Conservation (phyloP, 2,113 vertebrate genomes). For the Fulmarus glacialis region DNA sequence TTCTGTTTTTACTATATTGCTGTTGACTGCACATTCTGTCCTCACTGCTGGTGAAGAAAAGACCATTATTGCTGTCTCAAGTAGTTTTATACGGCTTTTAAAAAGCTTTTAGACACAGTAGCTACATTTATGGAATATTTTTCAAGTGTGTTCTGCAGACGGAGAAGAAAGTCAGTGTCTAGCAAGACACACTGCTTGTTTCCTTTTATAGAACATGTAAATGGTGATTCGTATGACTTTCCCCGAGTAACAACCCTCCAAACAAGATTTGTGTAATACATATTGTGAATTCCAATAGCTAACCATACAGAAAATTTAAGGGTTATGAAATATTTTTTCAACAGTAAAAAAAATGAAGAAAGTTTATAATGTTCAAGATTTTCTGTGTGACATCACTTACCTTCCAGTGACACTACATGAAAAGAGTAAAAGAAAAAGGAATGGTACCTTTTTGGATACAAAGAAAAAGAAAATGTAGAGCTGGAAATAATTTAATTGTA, state of each 20-base stretch:
- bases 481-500: neutral
- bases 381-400: neutral
- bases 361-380: neutral
- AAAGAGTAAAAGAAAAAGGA: neutral
- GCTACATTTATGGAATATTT: neutral
- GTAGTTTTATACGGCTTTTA: conserved; percentile 21
- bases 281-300: neutral
- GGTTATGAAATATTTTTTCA: neutral
- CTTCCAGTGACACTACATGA: neutral
- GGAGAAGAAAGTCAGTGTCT: neutral
- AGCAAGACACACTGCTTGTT: neutral
- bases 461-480: neutral
- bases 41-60: neutral
- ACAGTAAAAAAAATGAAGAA: neutral
- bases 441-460: accelerated
- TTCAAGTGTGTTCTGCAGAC: neutral
- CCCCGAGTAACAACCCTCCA: neutral
- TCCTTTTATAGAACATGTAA: neutral
- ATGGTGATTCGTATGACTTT: neutral
- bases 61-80: neutral
- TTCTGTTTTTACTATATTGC: neutral
- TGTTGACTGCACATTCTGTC: neutral
- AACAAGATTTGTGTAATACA: neutral
- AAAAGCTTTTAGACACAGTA: conserved; percentile 1
- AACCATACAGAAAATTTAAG: neutral